Evolutionary conservation across 2,888 invertebrate species (phyloP).

Genomic region (Diadegma fenestrale): DNA sequence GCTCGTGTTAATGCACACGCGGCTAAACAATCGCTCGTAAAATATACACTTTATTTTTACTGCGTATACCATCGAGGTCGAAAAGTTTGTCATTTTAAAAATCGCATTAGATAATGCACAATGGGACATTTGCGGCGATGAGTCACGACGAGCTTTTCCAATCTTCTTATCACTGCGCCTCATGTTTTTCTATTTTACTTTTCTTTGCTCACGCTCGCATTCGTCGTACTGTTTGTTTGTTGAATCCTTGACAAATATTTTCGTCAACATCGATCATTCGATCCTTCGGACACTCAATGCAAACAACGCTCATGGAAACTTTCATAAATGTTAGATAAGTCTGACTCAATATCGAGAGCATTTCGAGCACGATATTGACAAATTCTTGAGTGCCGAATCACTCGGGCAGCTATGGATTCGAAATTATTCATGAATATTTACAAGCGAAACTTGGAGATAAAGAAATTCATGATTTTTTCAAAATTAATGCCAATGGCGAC

Average conservation of each 20-base stretch:
- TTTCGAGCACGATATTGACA: not conserved
- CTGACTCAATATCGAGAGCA: not conserved
- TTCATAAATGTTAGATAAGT: not conserved
- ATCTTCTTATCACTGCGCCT: not conserved
- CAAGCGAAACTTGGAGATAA: not conserved
- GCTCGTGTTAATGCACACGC: not conserved
- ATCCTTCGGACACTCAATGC: not conserved
- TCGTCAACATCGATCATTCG: not conserved
- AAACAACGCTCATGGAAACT: not conserved
- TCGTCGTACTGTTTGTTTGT: not conserved
- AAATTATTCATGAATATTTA: not conserved
- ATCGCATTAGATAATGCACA: constrained; percentile 21
- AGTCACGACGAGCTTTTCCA: constrained; percentile 2
- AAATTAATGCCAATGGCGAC: constrained; percentile 8
- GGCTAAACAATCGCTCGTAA: constrained; percentile 48
- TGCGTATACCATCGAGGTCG: not conserved
- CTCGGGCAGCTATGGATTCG: not conserved
- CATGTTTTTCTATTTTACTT: not conserved
- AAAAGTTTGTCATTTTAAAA: constrained; percentile 18
- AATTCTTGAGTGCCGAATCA: not conserved
- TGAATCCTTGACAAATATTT: constrained; percentile 4
- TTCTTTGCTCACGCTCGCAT: not conserved
- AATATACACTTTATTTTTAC: constrained; percentile 9
- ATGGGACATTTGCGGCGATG: constrained; percentile 6
- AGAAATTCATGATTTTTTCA: not conserved